phyloP scores from a whole-genome alignment of 2,113 vertebrate genomes.

The Aplodontia rufa region DNA sequence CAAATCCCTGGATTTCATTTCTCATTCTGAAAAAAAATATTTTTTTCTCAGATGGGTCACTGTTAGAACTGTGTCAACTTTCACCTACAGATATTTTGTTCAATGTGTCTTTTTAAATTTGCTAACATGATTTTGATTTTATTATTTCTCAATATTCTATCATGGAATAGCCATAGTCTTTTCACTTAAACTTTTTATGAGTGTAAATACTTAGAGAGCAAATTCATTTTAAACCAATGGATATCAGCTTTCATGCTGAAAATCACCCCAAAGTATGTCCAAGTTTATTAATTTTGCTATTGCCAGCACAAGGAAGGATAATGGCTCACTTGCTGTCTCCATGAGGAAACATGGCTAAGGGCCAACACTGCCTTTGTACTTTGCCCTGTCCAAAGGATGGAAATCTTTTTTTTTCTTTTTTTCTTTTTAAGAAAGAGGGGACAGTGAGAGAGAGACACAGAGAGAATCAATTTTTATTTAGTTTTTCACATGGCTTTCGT shows the following conservation, averaged over 20 bases:
- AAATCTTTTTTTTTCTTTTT: too few species aligned
- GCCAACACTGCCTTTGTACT: not conserved
- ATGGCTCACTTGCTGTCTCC: not conserved
- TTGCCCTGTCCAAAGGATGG: not conserved
- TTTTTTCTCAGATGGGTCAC: not conserved
- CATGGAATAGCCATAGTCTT: not conserved
- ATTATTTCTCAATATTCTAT: constrained; percentile 2
- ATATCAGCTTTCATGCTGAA: constrained; percentile 46
- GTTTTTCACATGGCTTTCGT: too few species aligned
- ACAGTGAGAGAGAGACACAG: too few species aligned
- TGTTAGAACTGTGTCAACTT: not conserved
- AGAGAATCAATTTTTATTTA: too few species aligned
- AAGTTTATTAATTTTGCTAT: constrained; percentile 43
- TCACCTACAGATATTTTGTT: not conserved
- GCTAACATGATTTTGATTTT: constrained; percentile 36
- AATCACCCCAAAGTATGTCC: constrained; percentile 25
- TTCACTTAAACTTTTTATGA: constrained; percentile 11
- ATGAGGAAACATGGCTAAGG: not conserved
- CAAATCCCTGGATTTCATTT: not conserved
- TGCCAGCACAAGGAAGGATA: not conserved
- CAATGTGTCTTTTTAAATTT: not conserved
- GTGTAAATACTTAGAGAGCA: constrained; percentile 36
- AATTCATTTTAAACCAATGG: constrained; percentile 27
- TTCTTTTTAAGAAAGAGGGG: too few species aligned
- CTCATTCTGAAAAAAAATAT: not conserved